Conservation (phyloP, 2,797 vertebrate genomes). For the Lepus oiostolus region DNA sequence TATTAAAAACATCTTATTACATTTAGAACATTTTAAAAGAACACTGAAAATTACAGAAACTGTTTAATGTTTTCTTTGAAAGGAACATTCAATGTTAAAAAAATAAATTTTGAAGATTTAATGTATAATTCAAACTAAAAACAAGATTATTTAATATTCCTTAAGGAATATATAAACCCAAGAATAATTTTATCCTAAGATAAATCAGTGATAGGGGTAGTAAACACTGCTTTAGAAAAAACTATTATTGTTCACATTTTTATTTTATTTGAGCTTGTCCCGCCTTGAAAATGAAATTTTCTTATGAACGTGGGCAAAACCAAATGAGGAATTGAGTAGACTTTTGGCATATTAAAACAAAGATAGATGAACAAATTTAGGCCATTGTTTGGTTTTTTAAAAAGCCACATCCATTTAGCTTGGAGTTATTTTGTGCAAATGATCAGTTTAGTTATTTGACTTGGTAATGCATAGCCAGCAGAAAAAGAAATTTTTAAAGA, state of each 20-base stretch:
- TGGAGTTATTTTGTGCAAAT: conserved; percentile 51
- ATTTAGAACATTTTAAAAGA: conserved; percentile 54
- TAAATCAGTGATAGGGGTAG: neutral
- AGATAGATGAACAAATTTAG: neutral
- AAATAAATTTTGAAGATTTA: conserved; percentile 61
- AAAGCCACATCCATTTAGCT: conserved; percentile 14
- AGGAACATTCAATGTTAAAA: conserved; percentile 44
- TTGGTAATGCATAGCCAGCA: neutral
- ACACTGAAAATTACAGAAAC: neutral
- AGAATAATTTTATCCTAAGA: conserved; percentile 4
- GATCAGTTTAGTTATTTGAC: conserved; percentile 32
- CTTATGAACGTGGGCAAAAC: neutral
- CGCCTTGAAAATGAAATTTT: conserved; percentile 31
- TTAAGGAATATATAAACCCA: neutral
- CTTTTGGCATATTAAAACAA: conserved; percentile 4
- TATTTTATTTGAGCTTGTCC: neutral
- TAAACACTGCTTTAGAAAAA: conserved; percentile 46
- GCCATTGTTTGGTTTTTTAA: neutral
- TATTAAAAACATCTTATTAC: conserved; percentile 42
- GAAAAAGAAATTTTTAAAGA: conserved; percentile 2
- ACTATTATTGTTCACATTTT: neutral
- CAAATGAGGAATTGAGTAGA: neutral
- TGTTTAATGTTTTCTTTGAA: conserved; percentile 9
- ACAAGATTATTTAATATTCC: neutral
- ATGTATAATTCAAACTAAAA: neutral